Base-by-base conservation (phyloP, 2,113 vertebrate genomes). In the Nesoenas mayeri region DNA sequence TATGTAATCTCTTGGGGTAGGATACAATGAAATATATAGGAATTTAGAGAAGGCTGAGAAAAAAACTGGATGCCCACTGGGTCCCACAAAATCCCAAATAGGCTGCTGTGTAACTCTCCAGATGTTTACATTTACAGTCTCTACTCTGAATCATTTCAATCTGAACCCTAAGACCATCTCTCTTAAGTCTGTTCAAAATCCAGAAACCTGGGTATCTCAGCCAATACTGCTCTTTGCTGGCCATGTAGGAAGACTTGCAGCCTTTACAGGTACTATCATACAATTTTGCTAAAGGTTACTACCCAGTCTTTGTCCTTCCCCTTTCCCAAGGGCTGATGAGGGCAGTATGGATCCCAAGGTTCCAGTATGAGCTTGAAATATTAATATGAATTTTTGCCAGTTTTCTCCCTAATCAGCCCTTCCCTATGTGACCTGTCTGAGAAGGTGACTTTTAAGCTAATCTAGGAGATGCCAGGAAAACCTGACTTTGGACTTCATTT, bases 331-430 rank as follows among this genome's bases (percentile, higher is more conserved):
- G 26, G 8, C 24, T 61, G 20, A 28, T 67, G 12, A 31, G 19
- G n/a, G 14, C 38, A 60, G 24, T 12, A 10, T 20, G 10, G 29
- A 83, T 61, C 8, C 19, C 0, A 0, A 69, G 25, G n/a, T 3
- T 61, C 4, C 28, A 54, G 16, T 61, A 57, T 70, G n/a, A 66
- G 17, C 19, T 24, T 78, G 47, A 80, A 77, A 62, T 66, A 54
- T 12, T 69, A 65, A n/a, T 61, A 22, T n/a, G 38, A 36, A 15
- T 26, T 88, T 65, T 57, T 36, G 29, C 22, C 17, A 62, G 5
- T 57, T 93, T 90, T 91, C 28, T 60, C 22, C 29, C 8, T 73
- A 48, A 53, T 5, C 11, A 79, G 11, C 9, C 17, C 7, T 48
- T 80, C 32, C 11, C 29, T 80, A 2, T 12, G 12, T 32, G 26